phyloP scores from a whole-genome alignment of 2,888 invertebrate species.

The Drosophila melanosoma region DNA sequence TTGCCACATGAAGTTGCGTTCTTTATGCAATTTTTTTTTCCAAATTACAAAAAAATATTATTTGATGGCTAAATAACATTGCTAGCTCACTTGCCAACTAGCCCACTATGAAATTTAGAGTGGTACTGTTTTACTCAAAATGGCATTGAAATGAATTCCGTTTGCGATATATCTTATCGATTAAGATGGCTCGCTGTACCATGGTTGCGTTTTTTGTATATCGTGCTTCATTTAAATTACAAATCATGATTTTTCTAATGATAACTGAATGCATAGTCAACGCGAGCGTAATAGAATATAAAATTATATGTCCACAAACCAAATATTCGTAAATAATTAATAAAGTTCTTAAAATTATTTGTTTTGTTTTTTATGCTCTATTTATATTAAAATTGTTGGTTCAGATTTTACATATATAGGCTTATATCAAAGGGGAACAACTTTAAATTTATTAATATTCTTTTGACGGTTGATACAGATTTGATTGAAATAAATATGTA shows the following conservation, averaged over 20 bases:
- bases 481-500: not conserved
- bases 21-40: not conserved
- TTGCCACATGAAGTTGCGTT: accelerated
- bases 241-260: not conserved
- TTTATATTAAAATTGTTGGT: not conserved
- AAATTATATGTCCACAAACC: not conserved
- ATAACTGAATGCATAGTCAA: not conserved
- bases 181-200: not conserved
- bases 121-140: constrained; percentile 18
- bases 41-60: too few species aligned
- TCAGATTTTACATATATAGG: not conserved
- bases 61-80: not conserved
- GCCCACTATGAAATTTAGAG: constrained; percentile 20
- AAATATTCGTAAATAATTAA: not conserved
- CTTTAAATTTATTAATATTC: not conserved
- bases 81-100: constrained; percentile 12
- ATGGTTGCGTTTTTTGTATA: constrained; percentile 8
- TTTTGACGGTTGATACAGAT: not conserved
- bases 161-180: constrained; percentile 18
- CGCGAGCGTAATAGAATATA: not conserved
- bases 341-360: not conserved
- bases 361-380: not conserved
- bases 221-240: constrained; percentile 4
- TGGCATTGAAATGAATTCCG: not conserved
- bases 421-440: not conserved